phyloP scores from a whole-genome alignment of 1,140 invertebrate species.

The Cryptotermes secundus region DNA sequence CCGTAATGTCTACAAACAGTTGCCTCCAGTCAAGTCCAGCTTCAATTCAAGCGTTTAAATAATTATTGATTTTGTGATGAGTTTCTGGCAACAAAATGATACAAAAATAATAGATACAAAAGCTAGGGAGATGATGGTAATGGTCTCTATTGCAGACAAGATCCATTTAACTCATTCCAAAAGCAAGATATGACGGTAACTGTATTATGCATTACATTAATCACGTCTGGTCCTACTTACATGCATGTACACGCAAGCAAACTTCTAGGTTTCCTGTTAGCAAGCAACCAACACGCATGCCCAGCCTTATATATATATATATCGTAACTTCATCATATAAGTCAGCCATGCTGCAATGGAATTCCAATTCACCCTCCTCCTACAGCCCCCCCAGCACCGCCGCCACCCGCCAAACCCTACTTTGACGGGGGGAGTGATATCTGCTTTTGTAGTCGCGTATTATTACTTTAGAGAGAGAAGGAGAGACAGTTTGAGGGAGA shows the following conservation, averaged over 20 bases:
- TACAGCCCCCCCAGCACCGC: background rate
- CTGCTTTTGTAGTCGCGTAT: slow-evolving; percentile 28
- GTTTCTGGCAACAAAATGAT: background rate
- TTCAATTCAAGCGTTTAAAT: background rate
- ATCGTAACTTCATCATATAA: slow-evolving; percentile 20
- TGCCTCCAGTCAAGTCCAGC: background rate
- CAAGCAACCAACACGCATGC: slow-evolving; percentile 17
- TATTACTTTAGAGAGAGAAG: slow-evolving; percentile 29
- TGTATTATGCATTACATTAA: background rate
- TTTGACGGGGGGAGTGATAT: slow-evolving; percentile 27
- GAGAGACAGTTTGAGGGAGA: background rate
- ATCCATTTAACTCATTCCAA: background rate
- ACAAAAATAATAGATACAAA: background rate
- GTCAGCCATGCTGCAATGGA: slow-evolving; percentile 19
- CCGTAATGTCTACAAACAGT: background rate
- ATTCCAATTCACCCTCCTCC: slow-evolving; percentile 22
- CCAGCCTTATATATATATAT: background rate
- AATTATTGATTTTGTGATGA: background rate
- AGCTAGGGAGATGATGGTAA: background rate
- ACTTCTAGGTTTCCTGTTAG: slow-evolving; percentile 11
- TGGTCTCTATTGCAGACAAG: background rate
- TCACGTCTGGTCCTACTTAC: background rate
- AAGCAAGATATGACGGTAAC: background rate
- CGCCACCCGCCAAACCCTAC: background rate
- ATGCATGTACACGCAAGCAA: slow-evolving; percentile 10